Evolutionary conservation across 2,113 vertebrate genomes (phyloP), one percentile per base, ranked within the genome.

Genomic region (Pampusana beccarii): DNA sequence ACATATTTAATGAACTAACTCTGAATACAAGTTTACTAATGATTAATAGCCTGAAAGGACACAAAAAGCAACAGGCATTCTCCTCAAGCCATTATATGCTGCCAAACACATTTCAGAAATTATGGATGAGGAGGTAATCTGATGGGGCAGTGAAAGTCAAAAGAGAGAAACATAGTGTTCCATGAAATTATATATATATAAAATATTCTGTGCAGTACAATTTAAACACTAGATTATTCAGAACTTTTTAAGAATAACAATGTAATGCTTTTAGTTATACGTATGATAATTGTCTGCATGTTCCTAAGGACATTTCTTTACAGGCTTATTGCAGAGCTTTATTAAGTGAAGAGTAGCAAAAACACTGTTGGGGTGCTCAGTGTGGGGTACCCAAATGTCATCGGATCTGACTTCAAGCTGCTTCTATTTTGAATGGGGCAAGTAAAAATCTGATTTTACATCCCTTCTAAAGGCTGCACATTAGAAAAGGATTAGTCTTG

Each of bases 1-100:
- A 48, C 91, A 98, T 97, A 96, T 97, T 98, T 98, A 97, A 98
- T 97, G 95, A 97, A 84, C 86, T 72, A 85, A 89, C 54, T 69
- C 88, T 91, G 84, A 97, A 93, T 89, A 85, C 78, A 96, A 97
- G 71, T 88, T 95, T 97, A 93, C 88, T 94, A 92, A 88, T 93
- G 62, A 87, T 94, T 97, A 96, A 96, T 89, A 97, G 80, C 50
- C 71, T 89, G 72, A 90, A 95, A 93, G 83, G 87, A 90, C 42
- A 71, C 40, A 90, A 89, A 96, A 90, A 93, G 40, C 51, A 90
- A 86, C n/a, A 73, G 25, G n/a, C 42, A 78, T 95, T 96, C 96
- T 82, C 65, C 64, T 42, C 24, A 53, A 80, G 51, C 54, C 67
- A 83, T 88, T 93, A 51, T 51, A 72, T 58, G 15, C 70, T 81